Base-by-base conservation (phyloP, 2,888 invertebrate genomes). In the Galerucella calmariensis region DNA sequence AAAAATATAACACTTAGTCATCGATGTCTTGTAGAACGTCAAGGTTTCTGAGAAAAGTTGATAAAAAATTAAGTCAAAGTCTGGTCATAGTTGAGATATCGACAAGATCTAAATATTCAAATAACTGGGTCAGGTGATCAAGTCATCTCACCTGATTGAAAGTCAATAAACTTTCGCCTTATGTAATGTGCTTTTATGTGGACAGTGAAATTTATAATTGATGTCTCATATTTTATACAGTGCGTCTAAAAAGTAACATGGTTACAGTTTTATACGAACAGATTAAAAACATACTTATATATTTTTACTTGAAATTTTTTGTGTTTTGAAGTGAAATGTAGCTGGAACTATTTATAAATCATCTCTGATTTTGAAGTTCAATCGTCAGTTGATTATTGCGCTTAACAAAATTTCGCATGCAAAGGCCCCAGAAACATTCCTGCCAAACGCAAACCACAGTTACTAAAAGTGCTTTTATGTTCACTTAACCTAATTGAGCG, bases 131-230 rank as follows among this genome's bases (percentile, higher is more conserved):
- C 62, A n/a, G 41, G 41, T 41, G 41, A 41, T 62, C 61, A 16
- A n/a, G 20, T 62, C 62, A n/a, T n/a, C 16, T 62, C 62, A 62
- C 62, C 62, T 62, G 62, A 16, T 62, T 41, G 62, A 41, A 62
- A 62, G 62, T 62, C 44, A 35, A 16, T 41, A 62, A 62, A 62
- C 35, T 35, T 44, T 62, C 35, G 41, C 35, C 62, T 62, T 62
- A 62, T n/a, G 62, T 16, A 62, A 62, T 41, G 10, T 62, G n/a
- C 35, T 41, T 62, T 62, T 62, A 62, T 41, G n/a, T 62, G 41
- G 41, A 35, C 41, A 62, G 14, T 41, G 62, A n/a, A 62, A 51
- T 51, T 51, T 51, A 51, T n/a, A 51, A 51, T 51, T 51, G 3
- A 14, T 51, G 6, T 51, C n/a, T 14, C n/a, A 46, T 12, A 46